Conservation (phyloP, 1,140 invertebrate species). For the Grapholita molesta region DNA sequence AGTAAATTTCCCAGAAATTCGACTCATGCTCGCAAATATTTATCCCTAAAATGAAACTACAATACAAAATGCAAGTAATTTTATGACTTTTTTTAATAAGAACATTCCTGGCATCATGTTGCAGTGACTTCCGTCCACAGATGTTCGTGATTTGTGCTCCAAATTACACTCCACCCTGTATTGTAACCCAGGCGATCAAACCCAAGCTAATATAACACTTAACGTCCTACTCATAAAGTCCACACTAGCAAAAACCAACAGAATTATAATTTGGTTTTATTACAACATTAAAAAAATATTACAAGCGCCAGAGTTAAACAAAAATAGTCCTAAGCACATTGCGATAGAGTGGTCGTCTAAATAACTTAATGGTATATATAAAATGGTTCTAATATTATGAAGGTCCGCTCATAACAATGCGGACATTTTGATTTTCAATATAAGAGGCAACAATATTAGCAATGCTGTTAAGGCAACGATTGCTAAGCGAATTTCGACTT, state of each 20-base stretch:
- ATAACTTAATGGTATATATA: background rate
- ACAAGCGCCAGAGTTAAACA: background rate
- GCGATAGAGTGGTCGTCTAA: background rate
- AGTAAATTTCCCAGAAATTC: too few species aligned
- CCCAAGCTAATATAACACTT: background rate
- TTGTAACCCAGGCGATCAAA: background rate
- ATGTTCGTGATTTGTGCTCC: conserved; percentile 37
- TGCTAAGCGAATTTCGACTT: background rate
- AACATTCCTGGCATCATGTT: conserved; percentile 23
- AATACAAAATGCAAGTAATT: background rate
- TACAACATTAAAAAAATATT: background rate
- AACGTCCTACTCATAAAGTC: background rate
- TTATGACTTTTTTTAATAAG: conserved; percentile 11
- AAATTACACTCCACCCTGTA: conserved; percentile 1
- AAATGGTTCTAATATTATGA: background rate
- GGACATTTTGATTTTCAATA: conserved; percentile 22
- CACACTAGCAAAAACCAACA: background rate
- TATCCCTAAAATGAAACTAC: too few species aligned
- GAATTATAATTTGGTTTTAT: background rate
- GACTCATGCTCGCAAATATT: too few species aligned
- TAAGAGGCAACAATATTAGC: background rate
- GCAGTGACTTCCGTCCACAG: conserved; percentile 33
- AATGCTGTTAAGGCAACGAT: background rate
- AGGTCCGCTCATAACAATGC: conserved; percentile 20
- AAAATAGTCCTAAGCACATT: background rate